phyloP scores from a whole-genome alignment of 2,888 invertebrate species.

The Drosophila lutescens region DNA sequence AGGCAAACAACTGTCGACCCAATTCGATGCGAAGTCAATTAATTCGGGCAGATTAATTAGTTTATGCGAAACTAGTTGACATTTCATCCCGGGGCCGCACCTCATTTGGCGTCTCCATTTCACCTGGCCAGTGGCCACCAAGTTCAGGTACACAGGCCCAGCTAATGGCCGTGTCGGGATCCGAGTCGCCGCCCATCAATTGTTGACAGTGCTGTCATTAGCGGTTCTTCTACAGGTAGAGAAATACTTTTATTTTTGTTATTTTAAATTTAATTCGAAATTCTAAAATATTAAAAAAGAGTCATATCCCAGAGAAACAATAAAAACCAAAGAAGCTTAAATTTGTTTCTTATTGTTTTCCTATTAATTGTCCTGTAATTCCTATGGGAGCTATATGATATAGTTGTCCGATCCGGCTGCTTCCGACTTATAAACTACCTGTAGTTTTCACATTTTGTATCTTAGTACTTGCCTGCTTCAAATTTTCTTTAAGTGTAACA shows the following conservation, averaged over 20 bases:
- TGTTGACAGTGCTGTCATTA: constrained; percentile 74
- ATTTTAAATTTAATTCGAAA: too few species aligned
- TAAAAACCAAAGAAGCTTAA: too few species aligned
- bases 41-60: constrained; percentile 76
- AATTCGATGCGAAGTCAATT: constrained; percentile 76
- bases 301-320: too few species aligned
- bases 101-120: constrained; percentile 63
- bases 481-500: neutral
- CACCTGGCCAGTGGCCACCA: constrained; percentile 37
- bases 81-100: constrained; percentile 60
- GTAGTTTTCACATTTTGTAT: neutral
- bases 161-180: constrained; percentile 34
- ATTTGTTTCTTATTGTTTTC: too few species aligned
- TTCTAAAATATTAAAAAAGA: too few species aligned
- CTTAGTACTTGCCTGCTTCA: neutral
- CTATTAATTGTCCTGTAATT: too few species aligned
- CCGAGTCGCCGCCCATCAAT: constrained; percentile 41
- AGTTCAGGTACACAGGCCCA: constrained; percentile 64
- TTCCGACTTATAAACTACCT: too few species aligned
- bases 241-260: too few species aligned
- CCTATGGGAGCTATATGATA: too few species aligned
- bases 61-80: constrained; percentile 67
- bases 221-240: constrained; percentile 15
- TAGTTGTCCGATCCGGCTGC: too few species aligned
- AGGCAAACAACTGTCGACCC: constrained; percentile 68